Evolutionary conservation across 2,113 vertebrate genomes (phyloP).

Genomic region (Danionella cerebrum): DNA sequence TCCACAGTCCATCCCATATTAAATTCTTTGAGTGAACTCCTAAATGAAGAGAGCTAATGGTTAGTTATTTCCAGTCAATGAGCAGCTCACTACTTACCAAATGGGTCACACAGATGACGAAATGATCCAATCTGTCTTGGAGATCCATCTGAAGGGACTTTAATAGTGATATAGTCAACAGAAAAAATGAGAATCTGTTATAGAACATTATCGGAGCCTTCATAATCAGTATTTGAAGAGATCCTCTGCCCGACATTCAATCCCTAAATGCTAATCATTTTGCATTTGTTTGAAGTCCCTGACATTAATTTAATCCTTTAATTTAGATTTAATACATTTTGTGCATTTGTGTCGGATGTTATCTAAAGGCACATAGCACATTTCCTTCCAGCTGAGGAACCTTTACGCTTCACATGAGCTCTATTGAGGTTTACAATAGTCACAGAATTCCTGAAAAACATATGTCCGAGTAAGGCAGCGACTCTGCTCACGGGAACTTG

Average conservation of each 20-base stretch:
- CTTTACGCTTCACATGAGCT: constrained; percentile 9
- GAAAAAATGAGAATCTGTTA: constrained; percentile 17
- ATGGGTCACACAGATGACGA: constrained; percentile 19
- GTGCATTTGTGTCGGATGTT: neutral
- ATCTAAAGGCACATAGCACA: constrained; percentile 1
- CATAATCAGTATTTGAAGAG: constrained; percentile 4
- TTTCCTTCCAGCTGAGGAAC: constrained; percentile 25
- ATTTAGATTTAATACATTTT: neutral
- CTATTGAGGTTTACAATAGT: neutral
- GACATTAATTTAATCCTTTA: no score
- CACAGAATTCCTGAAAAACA: constrained; percentile 15
- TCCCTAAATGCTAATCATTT: neutral
- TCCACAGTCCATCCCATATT: neutral
- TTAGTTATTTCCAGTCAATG: constrained; percentile 20
- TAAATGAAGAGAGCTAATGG: constrained; percentile 12
- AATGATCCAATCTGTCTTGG: neutral
- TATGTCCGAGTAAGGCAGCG: neutral
- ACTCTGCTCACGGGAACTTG: neutral
- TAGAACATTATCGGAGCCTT: neutral
- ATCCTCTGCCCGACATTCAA: constrained; percentile 12
- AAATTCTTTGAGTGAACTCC: neutral
- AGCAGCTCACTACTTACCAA: neutral
- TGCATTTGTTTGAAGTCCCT: neutral
- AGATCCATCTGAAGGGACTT: constrained; percentile 7
- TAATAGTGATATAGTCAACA: neutral